Evolutionary conservation across 2,888 invertebrate genomes (phyloP).

Genomic region (Prionchulus punctatus): DNA sequence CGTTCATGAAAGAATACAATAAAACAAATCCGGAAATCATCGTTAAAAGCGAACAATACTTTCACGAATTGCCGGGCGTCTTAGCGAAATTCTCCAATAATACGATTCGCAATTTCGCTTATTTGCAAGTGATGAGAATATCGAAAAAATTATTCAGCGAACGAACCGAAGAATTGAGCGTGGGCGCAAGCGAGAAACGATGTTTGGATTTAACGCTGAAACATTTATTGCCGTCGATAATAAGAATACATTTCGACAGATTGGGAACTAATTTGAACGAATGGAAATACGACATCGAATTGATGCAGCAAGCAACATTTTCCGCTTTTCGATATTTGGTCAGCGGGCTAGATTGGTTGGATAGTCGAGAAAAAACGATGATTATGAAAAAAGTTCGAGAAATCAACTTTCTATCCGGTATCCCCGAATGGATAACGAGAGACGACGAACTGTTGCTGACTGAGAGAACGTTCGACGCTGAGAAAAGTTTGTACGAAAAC

Average conservation of each 20-base stretch:
- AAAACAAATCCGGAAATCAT: neutral
- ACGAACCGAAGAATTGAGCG: no score
- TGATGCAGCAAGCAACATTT: slow-evolving; percentile 1
- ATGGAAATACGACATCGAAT: neutral
- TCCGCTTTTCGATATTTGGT: neutral
- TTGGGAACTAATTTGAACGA: no score
- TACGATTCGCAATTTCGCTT: neutral
- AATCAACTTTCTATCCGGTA: neutral
- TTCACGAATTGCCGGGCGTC: neutral
- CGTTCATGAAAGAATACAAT: no score
- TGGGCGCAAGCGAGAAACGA: no score
- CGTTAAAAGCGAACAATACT: neutral
- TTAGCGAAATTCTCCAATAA: neutral
- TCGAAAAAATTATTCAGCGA: no score
- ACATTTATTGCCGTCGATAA: neutral
- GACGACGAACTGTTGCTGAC: neutral
- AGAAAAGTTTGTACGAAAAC: neutral
- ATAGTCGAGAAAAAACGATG: neutral
- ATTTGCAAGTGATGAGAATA: neutral
- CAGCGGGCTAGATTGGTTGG: neutral
- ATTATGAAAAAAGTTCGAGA: neutral
- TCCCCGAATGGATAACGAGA: slow-evolving; percentile 1
- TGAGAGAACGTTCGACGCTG: neutral
- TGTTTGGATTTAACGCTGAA: neutral
- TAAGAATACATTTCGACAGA: neutral